These are phyloP conservation scores for Melanargia galathea DNA, from an alignment of 2,888 invertebrate species.

Conservation along the genomic window DNA sequence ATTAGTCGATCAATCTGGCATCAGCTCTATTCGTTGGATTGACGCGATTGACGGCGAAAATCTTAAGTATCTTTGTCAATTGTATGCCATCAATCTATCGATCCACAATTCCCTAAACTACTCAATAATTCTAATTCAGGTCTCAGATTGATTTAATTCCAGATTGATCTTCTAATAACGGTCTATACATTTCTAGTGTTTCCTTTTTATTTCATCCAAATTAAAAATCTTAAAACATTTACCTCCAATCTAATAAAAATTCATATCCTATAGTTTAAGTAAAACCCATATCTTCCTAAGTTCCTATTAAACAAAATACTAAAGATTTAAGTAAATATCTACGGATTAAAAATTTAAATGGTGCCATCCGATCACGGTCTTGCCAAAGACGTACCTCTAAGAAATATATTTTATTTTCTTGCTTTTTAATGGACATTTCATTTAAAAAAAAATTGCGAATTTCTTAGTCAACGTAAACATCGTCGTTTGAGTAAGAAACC, in stretches of 20 bases:
- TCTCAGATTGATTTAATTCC: neutral
- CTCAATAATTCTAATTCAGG: too few species aligned
- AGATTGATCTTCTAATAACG: neutral
- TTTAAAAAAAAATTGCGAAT: neutral
- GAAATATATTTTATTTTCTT: conserved; percentile 3
- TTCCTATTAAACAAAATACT: neutral
- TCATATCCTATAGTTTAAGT: neutral
- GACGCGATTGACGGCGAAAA: neutral
- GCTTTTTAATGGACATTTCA: neutral
- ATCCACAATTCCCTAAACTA: neutral
- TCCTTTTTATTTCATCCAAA: neutral
- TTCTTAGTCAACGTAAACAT: neutral
- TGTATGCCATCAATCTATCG: too few species aligned
- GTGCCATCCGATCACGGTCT: conserved; percentile 27
- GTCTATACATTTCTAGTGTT: neutral
- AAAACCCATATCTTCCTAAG: conserved; percentile 3
- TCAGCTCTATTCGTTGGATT: neutral
- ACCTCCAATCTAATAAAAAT: neutral
- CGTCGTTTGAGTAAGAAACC: conserved; percentile 6
- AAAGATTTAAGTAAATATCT: neutral
- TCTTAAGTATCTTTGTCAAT: neutral
- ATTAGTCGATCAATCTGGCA: neutral
- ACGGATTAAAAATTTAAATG: conserved; percentile 5
- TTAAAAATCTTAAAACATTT: conserved; percentile 6
- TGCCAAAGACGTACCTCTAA: conserved; percentile 23